phyloP scores from a whole-genome alignment of 2,888 invertebrate genomes.

The Cremastinae sp. region DNA sequence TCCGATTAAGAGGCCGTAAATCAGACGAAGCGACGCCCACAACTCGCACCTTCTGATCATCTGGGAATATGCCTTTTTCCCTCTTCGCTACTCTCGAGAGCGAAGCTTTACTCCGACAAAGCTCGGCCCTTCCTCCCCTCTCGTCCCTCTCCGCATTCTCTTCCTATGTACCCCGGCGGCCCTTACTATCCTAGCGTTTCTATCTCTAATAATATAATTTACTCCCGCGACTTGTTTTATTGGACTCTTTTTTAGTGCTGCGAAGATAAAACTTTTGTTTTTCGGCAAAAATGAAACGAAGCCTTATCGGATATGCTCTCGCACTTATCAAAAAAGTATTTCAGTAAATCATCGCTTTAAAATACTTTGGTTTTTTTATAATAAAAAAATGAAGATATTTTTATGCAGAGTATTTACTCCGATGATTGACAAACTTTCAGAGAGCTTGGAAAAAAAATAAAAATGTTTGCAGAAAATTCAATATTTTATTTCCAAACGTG shows the following conservation, averaged over 20 bases:
- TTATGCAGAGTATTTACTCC: no score
- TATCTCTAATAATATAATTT: constrained; percentile 62
- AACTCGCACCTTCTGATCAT: constrained; percentile 62
- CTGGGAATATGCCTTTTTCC: neutral
- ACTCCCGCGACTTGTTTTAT: constrained; percentile 29
- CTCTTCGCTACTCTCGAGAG: no score
- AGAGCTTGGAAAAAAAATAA: no score
- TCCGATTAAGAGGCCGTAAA: constrained; percentile 79
- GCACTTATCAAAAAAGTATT: neutral
- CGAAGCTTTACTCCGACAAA: constrained; percentile 44
- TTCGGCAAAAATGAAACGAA: constrained; percentile 25
- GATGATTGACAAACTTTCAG: no score
- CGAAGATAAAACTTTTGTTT: constrained; percentile 39
- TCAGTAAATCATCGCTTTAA: neutral
- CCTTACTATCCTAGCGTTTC: constrained; percentile 50
- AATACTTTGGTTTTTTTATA: neutral
- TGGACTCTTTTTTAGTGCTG: constrained; percentile 8
- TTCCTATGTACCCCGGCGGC: no score
- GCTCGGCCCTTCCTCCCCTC: neutral
- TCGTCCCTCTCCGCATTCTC: no score
- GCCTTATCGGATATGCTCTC: no score
- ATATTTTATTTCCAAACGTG: no score
- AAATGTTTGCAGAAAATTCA: no score
- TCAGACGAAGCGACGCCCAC: constrained; percentile 73
- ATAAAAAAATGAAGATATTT: no score